phyloP scores from a whole-genome alignment of 2,113 vertebrate species.

The Jaculus jaculus region DNA sequence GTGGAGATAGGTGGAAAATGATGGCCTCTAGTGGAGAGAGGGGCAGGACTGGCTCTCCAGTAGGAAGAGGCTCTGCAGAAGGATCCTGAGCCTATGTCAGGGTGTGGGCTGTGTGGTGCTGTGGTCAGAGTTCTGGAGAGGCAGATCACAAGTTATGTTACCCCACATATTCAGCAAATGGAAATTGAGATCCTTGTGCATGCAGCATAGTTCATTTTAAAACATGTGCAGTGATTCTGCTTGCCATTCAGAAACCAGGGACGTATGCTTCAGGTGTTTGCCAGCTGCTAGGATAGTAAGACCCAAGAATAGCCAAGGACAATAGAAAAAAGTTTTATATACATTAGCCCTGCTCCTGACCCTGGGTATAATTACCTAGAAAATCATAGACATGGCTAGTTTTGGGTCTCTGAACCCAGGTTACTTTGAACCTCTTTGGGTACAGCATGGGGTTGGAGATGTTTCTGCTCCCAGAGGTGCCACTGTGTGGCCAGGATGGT shows the following conservation, averaged over 20 bases:
- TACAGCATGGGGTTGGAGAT: neutral
- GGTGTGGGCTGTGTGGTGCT: neutral
- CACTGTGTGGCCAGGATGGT: neutral
- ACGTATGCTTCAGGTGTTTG: neutral
- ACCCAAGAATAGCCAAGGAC: neutral
- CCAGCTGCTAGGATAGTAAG: neutral
- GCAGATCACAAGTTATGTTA: neutral
- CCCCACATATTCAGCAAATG: neutral
- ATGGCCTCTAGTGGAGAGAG: no score
- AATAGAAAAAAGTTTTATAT: neutral
- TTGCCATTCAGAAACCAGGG: neutral
- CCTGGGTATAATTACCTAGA: neutral
- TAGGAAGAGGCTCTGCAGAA: neutral
- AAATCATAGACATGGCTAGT: neutral
- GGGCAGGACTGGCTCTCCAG: neutral
- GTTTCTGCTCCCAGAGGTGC: neutral
- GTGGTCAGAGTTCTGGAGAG: neutral
- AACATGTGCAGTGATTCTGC: neutral
- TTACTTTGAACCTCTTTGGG: neutral
- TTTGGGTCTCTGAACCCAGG: neutral
- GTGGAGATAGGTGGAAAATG: neutral
- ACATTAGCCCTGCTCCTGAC: neutral
- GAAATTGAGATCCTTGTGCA: neutral
- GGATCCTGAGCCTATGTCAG: no score
- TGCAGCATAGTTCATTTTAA: neutral